Percentiles rank a stretch among this genome's conserved stretches.
Conservation (phyloP, 2,888 invertebrate genomes). For the Colostygia pectinataria region DNA sequence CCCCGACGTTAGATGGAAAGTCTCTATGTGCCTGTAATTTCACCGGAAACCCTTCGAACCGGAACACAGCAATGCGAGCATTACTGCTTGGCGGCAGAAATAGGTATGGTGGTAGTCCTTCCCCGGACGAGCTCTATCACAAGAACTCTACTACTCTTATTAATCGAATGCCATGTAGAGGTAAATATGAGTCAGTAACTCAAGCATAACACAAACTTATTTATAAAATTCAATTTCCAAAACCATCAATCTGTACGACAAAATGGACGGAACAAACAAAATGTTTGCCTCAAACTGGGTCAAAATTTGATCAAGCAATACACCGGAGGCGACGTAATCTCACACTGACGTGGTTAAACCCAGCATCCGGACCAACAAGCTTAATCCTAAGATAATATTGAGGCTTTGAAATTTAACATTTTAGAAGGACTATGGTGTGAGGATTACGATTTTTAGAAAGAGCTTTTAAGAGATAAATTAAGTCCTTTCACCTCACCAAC, state of each 20-base stretch:
- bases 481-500: no score
- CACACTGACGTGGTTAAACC: slow-evolving; percentile 19
- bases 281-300: slow-evolving; percentile 22
- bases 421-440: neutral
- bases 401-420: slow-evolving; percentile 21
- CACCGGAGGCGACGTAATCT: slow-evolving; percentile 22
- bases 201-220: neutral
- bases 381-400: slow-evolving; percentile 25
- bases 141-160: no score
- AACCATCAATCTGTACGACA: slow-evolving; percentile 14
- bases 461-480: neutral
- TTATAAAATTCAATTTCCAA: neutral
- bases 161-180: no score
- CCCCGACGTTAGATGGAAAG: no score
- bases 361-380: slow-evolving; percentile 21
- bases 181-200: no score
- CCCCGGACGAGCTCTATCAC: no score
- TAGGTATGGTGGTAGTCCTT: no score
- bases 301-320: slow-evolving; percentile 25
- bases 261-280: slow-evolving; percentile 16
- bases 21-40: no score
- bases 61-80: no score
- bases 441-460: neutral
- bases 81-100: no score
- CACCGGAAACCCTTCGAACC: no score